These are phyloP conservation scores for Nycticryphes semicollaris DNA, from an alignment of 2,113 vertebrate species.

Conservation along the genomic window DNA sequence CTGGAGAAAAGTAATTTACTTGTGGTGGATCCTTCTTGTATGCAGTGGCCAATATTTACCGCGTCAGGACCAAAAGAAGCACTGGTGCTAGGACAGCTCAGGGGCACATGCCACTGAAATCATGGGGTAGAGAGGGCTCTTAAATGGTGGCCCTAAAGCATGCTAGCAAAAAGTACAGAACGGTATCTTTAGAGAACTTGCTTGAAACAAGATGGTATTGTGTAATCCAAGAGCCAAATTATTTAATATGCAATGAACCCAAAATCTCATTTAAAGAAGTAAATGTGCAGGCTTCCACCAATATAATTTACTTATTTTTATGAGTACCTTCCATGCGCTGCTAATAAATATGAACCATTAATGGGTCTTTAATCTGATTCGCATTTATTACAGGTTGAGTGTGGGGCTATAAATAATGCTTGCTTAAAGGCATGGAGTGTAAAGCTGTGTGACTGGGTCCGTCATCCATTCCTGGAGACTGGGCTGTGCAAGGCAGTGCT, in stretches of 20 bases:
- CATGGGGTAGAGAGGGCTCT: not conserved
- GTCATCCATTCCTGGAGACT: not conserved
- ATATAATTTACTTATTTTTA: constrained; percentile 70
- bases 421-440: not conserved
- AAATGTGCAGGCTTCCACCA: constrained; percentile 23
- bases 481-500: not conserved
- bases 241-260: constrained; percentile 56
- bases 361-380: constrained; percentile 65
- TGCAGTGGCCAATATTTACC: not conserved
- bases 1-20: not conserved
- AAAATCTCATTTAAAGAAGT: constrained; percentile 53
- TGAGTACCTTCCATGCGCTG: constrained; percentile 48
- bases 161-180: not conserved
- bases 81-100: not conserved
- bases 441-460: not conserved
- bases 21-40: not conserved
- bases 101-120: not conserved
- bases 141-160: not conserved
- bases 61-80: not conserved
- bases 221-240: constrained; percentile 33
- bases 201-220: not conserved
- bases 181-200: not conserved
- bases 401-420: constrained; percentile 64
- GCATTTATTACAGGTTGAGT: constrained; percentile 61
- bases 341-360: constrained; percentile 73